A percentile compares a stretch with the other conserved stretches of the same genome.
phyloP scores from a whole-genome alignment of 2,113 vertebrate genomes.

The Sinocyclocheilus rhinocerous region DNA sequence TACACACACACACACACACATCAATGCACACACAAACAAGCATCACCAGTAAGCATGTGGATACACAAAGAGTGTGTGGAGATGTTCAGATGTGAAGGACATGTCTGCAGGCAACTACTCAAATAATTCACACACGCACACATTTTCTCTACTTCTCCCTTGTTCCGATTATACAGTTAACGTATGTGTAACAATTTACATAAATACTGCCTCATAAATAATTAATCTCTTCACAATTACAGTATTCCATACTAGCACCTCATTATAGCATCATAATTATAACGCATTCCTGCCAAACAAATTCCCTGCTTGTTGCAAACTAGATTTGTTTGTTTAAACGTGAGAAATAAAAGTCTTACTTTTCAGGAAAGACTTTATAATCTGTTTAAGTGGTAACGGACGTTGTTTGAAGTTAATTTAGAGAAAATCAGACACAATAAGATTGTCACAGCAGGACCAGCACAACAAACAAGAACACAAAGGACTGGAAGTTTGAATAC shows the following conservation, averaged over 20 bases:
- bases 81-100: slow-evolving; percentile 20
- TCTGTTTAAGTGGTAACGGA: slow-evolving; percentile 3
- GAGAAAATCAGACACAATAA: slow-evolving; percentile 9
- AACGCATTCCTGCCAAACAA: slow-evolving; percentile 22
- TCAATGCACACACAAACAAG: neutral
- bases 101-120: slow-evolving; percentile 15
- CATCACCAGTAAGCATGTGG: slow-evolving; percentile 31
- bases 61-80: slow-evolving; percentile 25
- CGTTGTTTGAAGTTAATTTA: neutral
- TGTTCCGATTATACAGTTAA: slow-evolving; percentile 19
- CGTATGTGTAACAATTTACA: slow-evolving; percentile 27
- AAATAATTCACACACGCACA: slow-evolving; percentile 25
- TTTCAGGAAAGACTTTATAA: slow-evolving; percentile 1
- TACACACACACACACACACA: neutral
- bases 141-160: neutral
- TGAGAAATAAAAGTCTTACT: neutral
- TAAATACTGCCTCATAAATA: slow-evolving; percentile 26
- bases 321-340: neutral
- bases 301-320: slow-evolving; percentile 17
- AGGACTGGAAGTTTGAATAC: slow-evolving; percentile 9
- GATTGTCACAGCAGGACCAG: neutral
- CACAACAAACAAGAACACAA: neutral
- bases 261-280: slow-evolving; percentile 33
- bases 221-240: slow-evolving; percentile 27
- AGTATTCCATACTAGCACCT: slow-evolving; percentile 18